These are phyloP conservation scores for Zelostemma sp. DNA, from an alignment of 1,140 invertebrate genomes.

Conservation along the genomic window DNA sequence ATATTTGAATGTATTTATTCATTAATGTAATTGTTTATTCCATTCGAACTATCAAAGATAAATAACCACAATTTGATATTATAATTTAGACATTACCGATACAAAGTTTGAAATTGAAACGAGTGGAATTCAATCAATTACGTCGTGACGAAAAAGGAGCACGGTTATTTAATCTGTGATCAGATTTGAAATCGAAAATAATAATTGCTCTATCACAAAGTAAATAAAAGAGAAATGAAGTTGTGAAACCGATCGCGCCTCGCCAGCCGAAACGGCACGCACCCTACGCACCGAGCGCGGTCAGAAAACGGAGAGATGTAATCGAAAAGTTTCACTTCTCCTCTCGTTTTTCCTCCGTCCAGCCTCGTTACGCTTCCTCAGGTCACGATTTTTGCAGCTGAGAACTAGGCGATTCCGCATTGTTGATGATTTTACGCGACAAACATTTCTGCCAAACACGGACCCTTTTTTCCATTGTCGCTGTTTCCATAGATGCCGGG, in stretches of 20 bases:
- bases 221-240: not conserved
- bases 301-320: not conserved
- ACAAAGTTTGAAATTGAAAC: no score
- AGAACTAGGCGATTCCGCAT: not conserved
- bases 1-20: no score
- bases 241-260: constrained; percentile 2
- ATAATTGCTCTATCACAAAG: not conserved
- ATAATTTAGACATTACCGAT: no score
- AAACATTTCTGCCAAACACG: not conserved
- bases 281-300: not conserved
- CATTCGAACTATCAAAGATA: no score
- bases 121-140: no score
- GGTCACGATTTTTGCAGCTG: not conserved
- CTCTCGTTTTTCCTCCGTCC: not conserved
- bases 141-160: no score
- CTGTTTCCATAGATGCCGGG: not conserved
- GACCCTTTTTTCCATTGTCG: not conserved
- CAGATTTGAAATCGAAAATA: not conserved
- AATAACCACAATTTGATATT: no score
- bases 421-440: not conserved
- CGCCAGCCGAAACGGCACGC: constrained; percentile 1
- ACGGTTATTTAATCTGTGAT: no score
- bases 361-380: not conserved
- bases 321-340: constrained; percentile 6
- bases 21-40: no score